Evolutionary conservation across 2,797 vertebrate species (phyloP).

Genomic region (Gallinago stenura): DNA sequence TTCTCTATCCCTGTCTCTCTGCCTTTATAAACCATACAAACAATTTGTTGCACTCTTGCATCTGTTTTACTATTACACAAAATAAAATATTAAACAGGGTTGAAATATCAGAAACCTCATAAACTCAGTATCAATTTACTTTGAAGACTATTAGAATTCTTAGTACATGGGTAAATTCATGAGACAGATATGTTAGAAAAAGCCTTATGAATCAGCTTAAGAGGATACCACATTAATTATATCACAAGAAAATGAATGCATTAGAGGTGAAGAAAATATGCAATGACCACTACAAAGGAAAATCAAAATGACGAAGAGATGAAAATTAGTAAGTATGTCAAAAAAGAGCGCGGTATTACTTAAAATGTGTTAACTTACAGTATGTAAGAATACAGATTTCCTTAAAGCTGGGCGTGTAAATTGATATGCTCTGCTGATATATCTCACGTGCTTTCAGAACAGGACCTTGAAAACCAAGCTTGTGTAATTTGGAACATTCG

Average conservation of each 20-base stretch:
- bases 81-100: not conserved
- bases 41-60: not conserved
- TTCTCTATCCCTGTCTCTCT: not conserved
- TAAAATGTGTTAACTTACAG: conserved; percentile 46
- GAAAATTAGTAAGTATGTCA: conserved; percentile 63
- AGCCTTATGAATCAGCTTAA: conserved; percentile 39
- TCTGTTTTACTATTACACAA: not conserved
- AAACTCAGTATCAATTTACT: conserved; percentile 22
- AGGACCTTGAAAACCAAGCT: conserved; percentile 14
- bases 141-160: conserved; percentile 22
- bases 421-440: conserved; percentile 7
- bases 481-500: conserved; percentile 25
- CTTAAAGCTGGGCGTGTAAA: not conserved
- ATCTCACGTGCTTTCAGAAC: conserved; percentile 41
- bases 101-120: conserved; percentile 1
- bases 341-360: conserved; percentile 44
- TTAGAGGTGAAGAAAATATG: conserved; percentile 56
- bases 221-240: conserved; percentile 53
- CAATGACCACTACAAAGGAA: conserved; percentile 63
- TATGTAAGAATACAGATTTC: conserved; percentile 13
- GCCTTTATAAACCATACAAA: not conserved
- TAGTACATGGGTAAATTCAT: conserved; percentile 22
- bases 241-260: conserved; percentile 51
- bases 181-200: conserved; percentile 44
- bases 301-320: conserved; percentile 53